These are phyloP conservation scores for Zenarchopterus dispar DNA, from an alignment of 2,797 vertebrate species.

Conservation along the genomic window DNA sequence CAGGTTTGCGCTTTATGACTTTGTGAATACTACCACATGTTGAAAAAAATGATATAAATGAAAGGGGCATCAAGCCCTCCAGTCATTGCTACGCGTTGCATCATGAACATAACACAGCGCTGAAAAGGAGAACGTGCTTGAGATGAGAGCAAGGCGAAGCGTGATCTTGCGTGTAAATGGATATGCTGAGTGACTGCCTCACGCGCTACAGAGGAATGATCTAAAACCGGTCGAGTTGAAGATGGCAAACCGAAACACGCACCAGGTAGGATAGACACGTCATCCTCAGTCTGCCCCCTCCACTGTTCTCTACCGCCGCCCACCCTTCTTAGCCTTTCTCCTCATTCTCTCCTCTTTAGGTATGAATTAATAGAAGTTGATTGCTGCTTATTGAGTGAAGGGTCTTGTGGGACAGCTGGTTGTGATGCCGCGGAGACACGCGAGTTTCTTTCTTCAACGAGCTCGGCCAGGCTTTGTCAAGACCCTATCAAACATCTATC, in stretches of 20 bases:
- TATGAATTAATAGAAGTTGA: conserved; percentile 55
- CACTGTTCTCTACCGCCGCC: background rate
- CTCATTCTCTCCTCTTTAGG: background rate
- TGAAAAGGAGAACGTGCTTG: conserved; percentile 23
- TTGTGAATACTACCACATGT: conserved; percentile 44
- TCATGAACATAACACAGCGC: conserved; percentile 62
- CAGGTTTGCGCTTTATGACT: conserved; percentile 2
- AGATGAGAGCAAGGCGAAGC: conserved; percentile 21
- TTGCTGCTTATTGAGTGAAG: conserved; percentile 50
- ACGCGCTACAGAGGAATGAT: conserved; percentile 46
- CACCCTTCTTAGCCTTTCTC: background rate
- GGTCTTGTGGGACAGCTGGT: conserved; percentile 45
- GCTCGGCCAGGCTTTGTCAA: conserved; percentile 4
- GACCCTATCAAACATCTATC: conserved; percentile 23
- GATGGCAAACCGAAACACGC: conserved; percentile 15
- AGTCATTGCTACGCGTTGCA: conserved; percentile 70
- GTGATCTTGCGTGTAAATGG: conserved; percentile 52
- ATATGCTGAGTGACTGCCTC: conserved; percentile 53
- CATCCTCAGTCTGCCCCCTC: conserved; percentile 19
- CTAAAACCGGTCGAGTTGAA: conserved; percentile 25
- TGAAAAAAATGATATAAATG: conserved; percentile 44
- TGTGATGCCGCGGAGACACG: conserved; percentile 40
- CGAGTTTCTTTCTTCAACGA: conserved; percentile 19
- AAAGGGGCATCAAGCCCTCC: conserved; percentile 46
- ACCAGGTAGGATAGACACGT: conserved; percentile 18